phyloP scores from a whole-genome alignment of 2,797 vertebrate genomes.

The Fistularia commersonii region DNA sequence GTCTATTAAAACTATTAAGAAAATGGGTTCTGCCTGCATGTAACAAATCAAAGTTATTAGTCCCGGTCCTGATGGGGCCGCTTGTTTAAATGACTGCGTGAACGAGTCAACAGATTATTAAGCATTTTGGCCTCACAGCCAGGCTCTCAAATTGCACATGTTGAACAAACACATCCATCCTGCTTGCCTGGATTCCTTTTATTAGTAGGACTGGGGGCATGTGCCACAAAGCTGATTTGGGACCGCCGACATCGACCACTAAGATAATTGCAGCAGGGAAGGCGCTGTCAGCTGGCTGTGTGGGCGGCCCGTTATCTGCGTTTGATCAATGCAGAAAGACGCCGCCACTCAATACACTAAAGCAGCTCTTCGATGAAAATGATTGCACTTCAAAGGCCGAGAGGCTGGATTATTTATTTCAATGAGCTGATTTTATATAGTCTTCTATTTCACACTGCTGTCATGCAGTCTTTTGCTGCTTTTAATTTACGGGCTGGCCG shows the following conservation, averaged over 20 bases:
- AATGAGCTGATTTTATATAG: slow-evolving; percentile 52
- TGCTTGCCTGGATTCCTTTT: slow-evolving; percentile 11
- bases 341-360: slow-evolving; percentile 56
- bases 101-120: slow-evolving; percentile 35
- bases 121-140: slow-evolving; percentile 21
- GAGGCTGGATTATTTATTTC: slow-evolving; percentile 58
- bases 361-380: slow-evolving; percentile 56
- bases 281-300: slow-evolving; percentile 54
- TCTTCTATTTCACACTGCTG: slow-evolving; percentile 43
- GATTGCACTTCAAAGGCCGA: slow-evolving; percentile 56
- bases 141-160: slow-evolving; percentile 17
- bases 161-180: slow-evolving; percentile 31
- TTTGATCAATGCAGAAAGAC: slow-evolving; percentile 57
- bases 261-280: slow-evolving; percentile 60
- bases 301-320: slow-evolving; percentile 45
- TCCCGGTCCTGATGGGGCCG: slow-evolving; percentile 14
- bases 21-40: not conserved
- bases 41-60: not conserved
- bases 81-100: slow-evolving; percentile 28
- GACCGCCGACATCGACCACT: slow-evolving; percentile 52
- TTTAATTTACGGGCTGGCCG: slow-evolving; percentile 54
- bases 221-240: slow-evolving; percentile 57
- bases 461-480: slow-evolving; percentile 48
- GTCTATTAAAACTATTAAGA: not conserved
- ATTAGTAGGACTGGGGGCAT: slow-evolving; percentile 41